Conservation (phyloP, 2,888 invertebrate genomes). For the Nomada flava region DNA sequence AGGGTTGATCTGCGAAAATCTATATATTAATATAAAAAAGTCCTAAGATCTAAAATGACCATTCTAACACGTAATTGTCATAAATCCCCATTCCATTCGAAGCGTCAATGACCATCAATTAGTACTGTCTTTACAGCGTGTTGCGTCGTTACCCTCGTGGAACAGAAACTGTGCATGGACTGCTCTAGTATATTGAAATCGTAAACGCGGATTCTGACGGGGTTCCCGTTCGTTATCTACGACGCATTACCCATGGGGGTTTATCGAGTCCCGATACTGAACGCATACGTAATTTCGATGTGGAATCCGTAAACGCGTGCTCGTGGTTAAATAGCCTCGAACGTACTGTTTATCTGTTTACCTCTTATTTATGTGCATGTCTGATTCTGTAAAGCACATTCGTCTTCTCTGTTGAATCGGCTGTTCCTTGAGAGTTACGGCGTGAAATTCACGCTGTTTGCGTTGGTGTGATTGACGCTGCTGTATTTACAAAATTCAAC, state of each 20-base stretch:
- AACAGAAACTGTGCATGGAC: background rate
- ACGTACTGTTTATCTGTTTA: constrained; percentile 20
- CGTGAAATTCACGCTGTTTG: constrained; percentile 14
- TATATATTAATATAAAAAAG: no score
- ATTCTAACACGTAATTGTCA: no score
- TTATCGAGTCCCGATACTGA: constrained; percentile 15
- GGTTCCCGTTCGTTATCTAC: constrained; percentile 60
- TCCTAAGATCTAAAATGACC: no score
- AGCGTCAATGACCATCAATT: no score
- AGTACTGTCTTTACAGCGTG: no score
- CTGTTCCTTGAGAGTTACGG: constrained; percentile 39
- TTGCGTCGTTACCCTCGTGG: no score
- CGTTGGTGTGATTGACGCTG: background rate
- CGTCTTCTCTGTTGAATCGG: constrained; percentile 8
- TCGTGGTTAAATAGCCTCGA: constrained; percentile 46
- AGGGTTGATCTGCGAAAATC: no score
- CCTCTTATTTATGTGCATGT: constrained; percentile 21
- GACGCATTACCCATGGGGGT: constrained; percentile 46
- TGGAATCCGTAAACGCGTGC: constrained; percentile 13
- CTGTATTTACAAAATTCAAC: background rate
- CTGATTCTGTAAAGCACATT: constrained; percentile 10
- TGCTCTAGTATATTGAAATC: constrained; percentile 48
- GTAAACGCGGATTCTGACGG: constrained; percentile 48
- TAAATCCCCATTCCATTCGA: no score
- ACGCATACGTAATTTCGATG: background rate